Evolutionary conservation across 2,113 vertebrate species (phyloP).

Genomic region (Coptodon rendalli): DNA sequence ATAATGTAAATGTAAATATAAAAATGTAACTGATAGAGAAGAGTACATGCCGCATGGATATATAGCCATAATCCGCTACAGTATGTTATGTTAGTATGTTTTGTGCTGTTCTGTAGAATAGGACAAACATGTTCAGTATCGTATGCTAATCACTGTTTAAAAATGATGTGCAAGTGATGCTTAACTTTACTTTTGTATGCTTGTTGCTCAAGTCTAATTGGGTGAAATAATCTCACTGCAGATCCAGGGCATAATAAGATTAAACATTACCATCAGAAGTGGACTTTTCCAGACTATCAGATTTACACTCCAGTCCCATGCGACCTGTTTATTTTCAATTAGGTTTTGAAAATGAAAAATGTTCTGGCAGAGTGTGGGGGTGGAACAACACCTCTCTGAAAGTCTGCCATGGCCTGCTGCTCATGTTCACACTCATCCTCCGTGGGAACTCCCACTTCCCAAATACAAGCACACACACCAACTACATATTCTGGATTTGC

Average conservation of each 20-base stretch:
- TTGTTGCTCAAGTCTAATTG: slow-evolving; percentile 59
- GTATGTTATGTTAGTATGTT: not conserved
- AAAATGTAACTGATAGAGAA: not conserved
- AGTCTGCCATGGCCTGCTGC: slow-evolving; percentile 36
- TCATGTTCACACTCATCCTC: slow-evolving; percentile 32
- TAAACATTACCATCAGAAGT: slow-evolving; percentile 55
- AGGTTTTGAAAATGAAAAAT: slow-evolving; percentile 45
- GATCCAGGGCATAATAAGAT: slow-evolving; percentile 59
- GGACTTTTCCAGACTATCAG: slow-evolving; percentile 65
- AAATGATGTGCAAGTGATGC: slow-evolving; percentile 19
- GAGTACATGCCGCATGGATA: not conserved
- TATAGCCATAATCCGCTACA: accelerated
- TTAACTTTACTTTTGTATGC: slow-evolving; percentile 30
- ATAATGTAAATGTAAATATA: not conserved
- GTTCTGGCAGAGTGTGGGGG: slow-evolving; percentile 37
- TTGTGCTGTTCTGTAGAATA: not conserved
- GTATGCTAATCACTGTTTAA: not conserved
- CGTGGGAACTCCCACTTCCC: not conserved
- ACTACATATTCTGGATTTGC: not conserved
- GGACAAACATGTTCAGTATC: not conserved
- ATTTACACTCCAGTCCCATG: slow-evolving; percentile 51
- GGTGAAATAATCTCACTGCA: slow-evolving; percentile 66
- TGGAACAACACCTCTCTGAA: slow-evolving; percentile 32
- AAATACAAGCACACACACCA: not conserved
- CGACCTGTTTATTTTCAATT: slow-evolving; percentile 74